Base-by-base conservation (phyloP, 2,797 vertebrate genomes). In the Clarias fuscus region DNA sequence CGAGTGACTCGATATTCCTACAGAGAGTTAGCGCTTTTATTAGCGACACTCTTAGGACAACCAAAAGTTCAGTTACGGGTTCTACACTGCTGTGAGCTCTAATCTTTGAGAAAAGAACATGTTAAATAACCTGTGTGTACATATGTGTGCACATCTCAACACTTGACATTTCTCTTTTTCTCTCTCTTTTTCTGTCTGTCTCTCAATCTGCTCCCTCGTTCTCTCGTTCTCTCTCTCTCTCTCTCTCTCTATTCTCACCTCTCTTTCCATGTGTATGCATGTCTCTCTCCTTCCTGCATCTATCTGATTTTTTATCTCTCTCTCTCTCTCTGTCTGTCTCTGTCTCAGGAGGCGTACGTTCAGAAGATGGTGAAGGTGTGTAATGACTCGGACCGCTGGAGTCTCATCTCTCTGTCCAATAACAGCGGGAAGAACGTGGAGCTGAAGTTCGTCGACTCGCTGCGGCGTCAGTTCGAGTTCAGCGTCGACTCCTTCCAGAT, bases 361-460 rank as follows among this genome's bases (percentile, higher is more conserved):
- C 98, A 99, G 95, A 99, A 99, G 95, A 99, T 99, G 98, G 98
- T 99, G 89, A 99, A 99, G 95, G 98, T 99, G 86, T 99, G 97
- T 91, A 99, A 98, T 65, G 98, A 98, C 92, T 98, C 97, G 0
- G 98, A 99, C 92, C 97, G 98, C 64, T 99, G 98, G 98, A 99
- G 98, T 92, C 98, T 99, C 89, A 99, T 99, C 94, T 99, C 98
- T 17, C 94, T 99, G 90, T 99, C 97, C 91, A 99, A 99, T 95
- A 99, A 99, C 95, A 97, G 95, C 5, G 98, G 98, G 91, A 99
- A 99, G 94, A 99, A 99, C 0, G 98, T 99, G 91, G 98, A 99
- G 94, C 96, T 99, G 87, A 99, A 99, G 95, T 99, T 99, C 22
- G 97, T 99, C 93, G 97, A 98, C 95, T 99, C 98, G 58, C 96